A percentile compares a stretch with the other conserved stretches of the same genome.
These are phyloP conservation scores for Hippocampus zosterae DNA, from an alignment of 2,113 vertebrate species.

Conservation along the genomic window DNA sequence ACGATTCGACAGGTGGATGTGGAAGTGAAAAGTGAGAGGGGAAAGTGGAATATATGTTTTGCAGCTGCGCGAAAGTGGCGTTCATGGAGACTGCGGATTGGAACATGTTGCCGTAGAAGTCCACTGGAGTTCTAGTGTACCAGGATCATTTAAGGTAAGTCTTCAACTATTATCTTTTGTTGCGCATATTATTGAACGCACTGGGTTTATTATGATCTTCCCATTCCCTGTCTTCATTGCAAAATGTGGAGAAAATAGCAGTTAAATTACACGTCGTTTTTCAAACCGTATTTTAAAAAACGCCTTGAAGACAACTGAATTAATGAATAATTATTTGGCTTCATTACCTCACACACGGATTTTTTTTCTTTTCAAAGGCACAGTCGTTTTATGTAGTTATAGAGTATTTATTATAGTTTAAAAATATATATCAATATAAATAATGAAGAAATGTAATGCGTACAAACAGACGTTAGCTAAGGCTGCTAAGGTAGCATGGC, in stretches of 20 bases:
- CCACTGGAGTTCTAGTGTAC: slow-evolving; percentile 19
- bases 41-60: slow-evolving; percentile 36
- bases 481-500: too few species aligned
- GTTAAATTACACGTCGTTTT: background rate
- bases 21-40: slow-evolving; percentile 3
- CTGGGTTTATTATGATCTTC: too few species aligned
- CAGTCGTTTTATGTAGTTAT: too few species aligned
- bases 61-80: slow-evolving; percentile 34
- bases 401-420: background rate
- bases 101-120: slow-evolving; percentile 15
- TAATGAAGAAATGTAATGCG: background rate
- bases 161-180: background rate
- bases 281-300: background rate
- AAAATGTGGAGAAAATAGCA: background rate
- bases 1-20: background rate
- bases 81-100: slow-evolving; percentile 18
- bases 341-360: background rate
- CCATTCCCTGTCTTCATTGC: background rate
- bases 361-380: background rate
- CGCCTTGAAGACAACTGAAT: too few species aligned
- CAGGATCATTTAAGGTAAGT: slow-evolving; percentile 31
- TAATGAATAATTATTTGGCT: too few species aligned
- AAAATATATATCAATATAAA: too few species aligned
- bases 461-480: background rate
- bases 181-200: too few species aligned